Evolutionary conservation across 2,888 invertebrate genomes (phyloP).

Genomic region (Oscheius sp.): DNA sequence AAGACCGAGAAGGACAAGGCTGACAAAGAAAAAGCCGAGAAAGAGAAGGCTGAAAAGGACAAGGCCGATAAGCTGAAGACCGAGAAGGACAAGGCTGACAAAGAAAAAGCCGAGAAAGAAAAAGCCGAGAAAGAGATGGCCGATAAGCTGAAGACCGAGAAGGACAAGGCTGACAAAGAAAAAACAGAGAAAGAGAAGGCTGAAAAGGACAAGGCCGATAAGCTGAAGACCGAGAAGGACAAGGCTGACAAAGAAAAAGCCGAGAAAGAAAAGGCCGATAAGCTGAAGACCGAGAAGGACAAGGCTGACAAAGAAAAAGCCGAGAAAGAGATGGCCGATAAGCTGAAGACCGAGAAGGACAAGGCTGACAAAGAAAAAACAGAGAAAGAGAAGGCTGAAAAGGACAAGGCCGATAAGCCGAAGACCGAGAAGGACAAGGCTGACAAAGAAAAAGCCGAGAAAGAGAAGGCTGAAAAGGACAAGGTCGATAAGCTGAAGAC

Average conservation of each 20-base stretch:
- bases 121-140: no score
- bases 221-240: slow-evolving; percentile 2
- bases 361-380: background rate
- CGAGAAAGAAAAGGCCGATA: slow-evolving; percentile 4
- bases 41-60: no score
- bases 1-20: slow-evolving; percentile 3
- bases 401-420: slow-evolving; percentile 10
- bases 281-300: slow-evolving; percentile 9
- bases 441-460: slow-evolving; percentile 11
- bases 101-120: background rate
- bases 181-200: background rate
- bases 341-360: slow-evolving; percentile 4
- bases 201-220: slow-evolving; percentile 3
- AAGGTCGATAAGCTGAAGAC: slow-evolving; percentile 5
- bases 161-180: background rate
- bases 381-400: slow-evolving; percentile 10
- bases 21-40: background rate
- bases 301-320: slow-evolving; percentile 2
- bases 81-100: background rate
- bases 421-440: slow-evolving; percentile 10
- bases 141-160: background rate
- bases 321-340: slow-evolving; percentile 2
- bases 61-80: background rate
- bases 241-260: background rate
- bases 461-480: background rate